A percentile compares a stretch with the other conserved stretches of the same genome.
Evolutionary conservation across 2,797 vertebrate species (phyloP).

Genomic region (Phalanger gymnotis): DNA sequence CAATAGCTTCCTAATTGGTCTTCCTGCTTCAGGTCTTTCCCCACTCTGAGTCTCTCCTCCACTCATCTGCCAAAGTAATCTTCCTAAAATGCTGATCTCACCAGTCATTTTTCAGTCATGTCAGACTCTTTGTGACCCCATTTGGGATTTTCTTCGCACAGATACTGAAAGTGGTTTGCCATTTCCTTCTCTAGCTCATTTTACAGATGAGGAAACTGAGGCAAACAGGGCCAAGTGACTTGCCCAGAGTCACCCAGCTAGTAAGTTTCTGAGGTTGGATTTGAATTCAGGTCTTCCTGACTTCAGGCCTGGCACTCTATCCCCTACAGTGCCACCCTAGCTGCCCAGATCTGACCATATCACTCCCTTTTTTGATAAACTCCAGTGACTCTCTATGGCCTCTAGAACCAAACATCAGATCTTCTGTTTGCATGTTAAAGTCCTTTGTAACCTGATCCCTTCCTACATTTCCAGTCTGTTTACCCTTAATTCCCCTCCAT

Average conservation of each 20-base stretch:
- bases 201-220: background rate
- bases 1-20: background rate
- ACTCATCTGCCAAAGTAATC: background rate
- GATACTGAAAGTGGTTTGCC: background rate
- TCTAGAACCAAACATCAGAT: background rate
- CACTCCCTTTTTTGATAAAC: background rate
- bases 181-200: background rate
- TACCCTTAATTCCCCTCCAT: background rate
- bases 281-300: background rate
- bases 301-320: background rate
- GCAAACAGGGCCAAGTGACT: background rate
- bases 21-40: background rate
- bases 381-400: background rate
- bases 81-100: background rate
- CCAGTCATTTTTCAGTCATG: background rate
- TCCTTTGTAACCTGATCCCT: background rate
- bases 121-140: background rate
- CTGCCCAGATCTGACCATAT: background rate
- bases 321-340: background rate
- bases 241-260: background rate
- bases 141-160: background rate
- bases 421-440: background rate
- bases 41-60: background rate
- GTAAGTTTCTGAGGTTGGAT: background rate
- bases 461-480: background rate